Base-by-base conservation (phyloP, 2,113 vertebrate species). In the Condylura cristata region DNA sequence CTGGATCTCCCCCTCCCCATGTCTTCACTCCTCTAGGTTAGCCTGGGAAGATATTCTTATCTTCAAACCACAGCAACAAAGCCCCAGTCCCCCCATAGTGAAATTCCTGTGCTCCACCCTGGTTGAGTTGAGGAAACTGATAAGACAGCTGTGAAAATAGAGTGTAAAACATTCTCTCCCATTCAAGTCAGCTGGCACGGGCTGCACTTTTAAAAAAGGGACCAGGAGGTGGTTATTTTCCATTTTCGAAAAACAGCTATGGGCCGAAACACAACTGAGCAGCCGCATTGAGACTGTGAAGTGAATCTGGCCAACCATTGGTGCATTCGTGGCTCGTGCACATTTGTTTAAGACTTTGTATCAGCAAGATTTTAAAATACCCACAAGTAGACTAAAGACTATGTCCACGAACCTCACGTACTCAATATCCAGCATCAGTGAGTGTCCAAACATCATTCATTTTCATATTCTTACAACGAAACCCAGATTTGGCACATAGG, bases 131-230 rank as follows among this genome's bases (percentile, higher is more conserved):
- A 96, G 98, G 98, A 98, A 98, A 89, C 97, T 76, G 98, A 98
- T 98, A 97, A 98, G 95, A 79, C 98, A 98, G 97, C 98, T 98
- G 98, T 98, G 97, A 98, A 98, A 98, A 98, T 96, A 98, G 90
- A 91, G 66, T 8, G 60, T 51, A 96, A 94, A 96, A 82, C 63
- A 44, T 85, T 86, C 60, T 93, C 94, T 96, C 94, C 8, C 44
- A 86, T 97, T 96, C 95, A 96, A 90, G 95, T 93, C 90, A 95
- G 83, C 66, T 96, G 95, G 94, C 96, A 96, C 41, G 22, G 48
- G 75, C 28, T 82, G 72, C 37, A n/a, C 46, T 63, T 66, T 92
- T 86, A 30, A 32, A 70, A 88, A 94, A 80, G 34, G 93, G 95
- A 37, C 16, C 86, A 80, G 79, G 71, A 93, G 89, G 48, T 58